A percentile compares a stretch with the other conserved stretches of the same genome.
phyloP scores from a whole-genome alignment of 2,797 vertebrate species.

The Esox lucius region DNA sequence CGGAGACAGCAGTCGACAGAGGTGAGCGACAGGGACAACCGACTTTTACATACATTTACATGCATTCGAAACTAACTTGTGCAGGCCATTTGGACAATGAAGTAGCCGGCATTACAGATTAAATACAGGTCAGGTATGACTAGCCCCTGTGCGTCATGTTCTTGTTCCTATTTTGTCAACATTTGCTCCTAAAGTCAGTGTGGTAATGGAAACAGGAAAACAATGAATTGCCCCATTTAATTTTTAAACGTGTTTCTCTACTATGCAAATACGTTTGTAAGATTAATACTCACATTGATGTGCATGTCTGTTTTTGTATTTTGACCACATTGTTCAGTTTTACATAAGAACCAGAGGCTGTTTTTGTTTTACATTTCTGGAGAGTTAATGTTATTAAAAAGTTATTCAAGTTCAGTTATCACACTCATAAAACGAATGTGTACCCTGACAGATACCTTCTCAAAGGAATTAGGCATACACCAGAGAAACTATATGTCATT shows the following conservation, averaged over 20 bases:
- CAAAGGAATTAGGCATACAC: not conserved
- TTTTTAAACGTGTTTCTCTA: not conserved
- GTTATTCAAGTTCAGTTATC: not conserved
- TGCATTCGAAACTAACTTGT: too few relatives aligned
- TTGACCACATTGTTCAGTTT: not conserved
- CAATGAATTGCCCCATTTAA: not conserved
- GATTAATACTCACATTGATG: not conserved
- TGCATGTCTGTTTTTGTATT: not conserved
- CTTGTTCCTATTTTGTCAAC: not conserved
- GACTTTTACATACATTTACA: not conserved
- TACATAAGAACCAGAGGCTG: not conserved
- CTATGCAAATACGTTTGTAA: too few relatives aligned
- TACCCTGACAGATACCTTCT: not conserved
- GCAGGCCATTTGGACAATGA: too few relatives aligned
- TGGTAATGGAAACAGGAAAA: not conserved
- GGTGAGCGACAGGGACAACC: slow-evolving; percentile 50
- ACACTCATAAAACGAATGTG: not conserved
- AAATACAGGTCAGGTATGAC: not conserved
- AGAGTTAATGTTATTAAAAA: not conserved
- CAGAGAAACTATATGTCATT: not conserved
- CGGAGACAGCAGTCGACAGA: slow-evolving; percentile 74
- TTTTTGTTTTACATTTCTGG: not conserved
- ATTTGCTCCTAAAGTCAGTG: not conserved
- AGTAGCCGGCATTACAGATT: not conserved
- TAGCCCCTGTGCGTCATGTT: not conserved